Evolutionary conservation across 1,140 invertebrate genomes (phyloP), one percentile per base, ranked within the genome.

Genomic region (Drosophila pectinifera): DNA sequence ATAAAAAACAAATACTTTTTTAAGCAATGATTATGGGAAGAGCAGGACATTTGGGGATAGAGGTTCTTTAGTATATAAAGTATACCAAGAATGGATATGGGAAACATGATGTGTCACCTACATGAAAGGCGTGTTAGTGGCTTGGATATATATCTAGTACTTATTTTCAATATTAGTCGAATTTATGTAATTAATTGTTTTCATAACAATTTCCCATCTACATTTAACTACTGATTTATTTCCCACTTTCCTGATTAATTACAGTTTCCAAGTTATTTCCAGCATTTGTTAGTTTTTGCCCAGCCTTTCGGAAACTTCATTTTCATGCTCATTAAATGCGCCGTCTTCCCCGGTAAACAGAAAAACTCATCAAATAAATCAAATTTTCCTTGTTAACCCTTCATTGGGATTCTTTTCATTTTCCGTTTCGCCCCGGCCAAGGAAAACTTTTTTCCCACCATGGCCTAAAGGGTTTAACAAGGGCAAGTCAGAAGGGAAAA

Each of bases 301-400:
- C 31, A 45, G 16, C 53, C 28, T 42, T 51, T 6, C 3, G 20
- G 1, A 43, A 78, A 78, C 41, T 78, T 78, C 61, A 58, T 83
- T 88, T 88, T 88, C 61, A 80, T 80, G 83, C 83, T 88, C 83
- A 88, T 88, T 88, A 83, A 86, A 88, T 63, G 65, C 84, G 59
- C 59, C 83, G 76, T 77, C 45, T 38, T 38, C 24, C 11, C 26
- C 22, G 51, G 39, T 56, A 53, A 75, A 81, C 63, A 72, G 69
- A 65, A 68, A 88, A 80, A 88, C 84, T 89, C 79, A 89, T 89
- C 83, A 88, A 88, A 88, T 88, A 88, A 88, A 88, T 88, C 84
- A 89, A 88, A 88, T 88, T 89, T 88, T 79, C 46, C 83, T 88
- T 80, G 84, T 88, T 89, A 89, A 83, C 84, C 79, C 83, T 80